Evolutionary conservation across 2,888 invertebrate species (phyloP), one percentile per base, ranked within the genome.

Genomic region (Ommatoiulus sabulosus): DNA sequence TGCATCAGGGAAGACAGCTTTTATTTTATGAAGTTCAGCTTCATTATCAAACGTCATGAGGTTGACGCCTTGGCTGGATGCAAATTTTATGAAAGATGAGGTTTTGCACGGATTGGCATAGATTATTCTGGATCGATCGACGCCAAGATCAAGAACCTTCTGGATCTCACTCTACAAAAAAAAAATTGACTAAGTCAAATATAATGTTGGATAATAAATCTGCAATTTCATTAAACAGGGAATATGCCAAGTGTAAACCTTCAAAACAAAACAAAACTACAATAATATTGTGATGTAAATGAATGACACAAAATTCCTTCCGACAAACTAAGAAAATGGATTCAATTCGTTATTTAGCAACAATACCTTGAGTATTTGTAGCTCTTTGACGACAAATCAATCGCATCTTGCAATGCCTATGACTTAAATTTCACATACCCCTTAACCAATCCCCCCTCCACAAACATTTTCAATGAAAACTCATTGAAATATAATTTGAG

Each of bases 81-180:
- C 97, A 93, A 96, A 96, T 87, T 96, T 95, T 92, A 99, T 95
- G 93, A 98, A 98, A 86, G 97, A 97, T 87, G 95, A 95, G 91
- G 97, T 97, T 93, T 98, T 99, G 91, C 98, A 97, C 0, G 98
- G 98, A 94, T 99, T 98, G 90, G 99, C 98, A 93, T 97, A 99
- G 92, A 99, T 97, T 90, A 99, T 98, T 91, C 96, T 95, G 91
- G 95, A 94, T 0, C 97, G 94, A 84, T 94, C 93, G 5, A 97
- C 96, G 48, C 97, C 97, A 90, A 97, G 92, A 17, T 94, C 94
- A 90, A 97, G 92, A 91, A 97, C 95, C 91, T 96, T 96, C 91
- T 96, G 95, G 90, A 99, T 97, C 93, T 99, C 99, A 89, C 93
- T 93, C 95, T 95, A 87, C 4, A 89, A 52, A 84, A 52, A 84